Percentiles rank a stretch among this genome's conserved stretches.
phyloP scores from a whole-genome alignment of 2,113 vertebrate species.

The Tauraco erythrolophus region DNA sequence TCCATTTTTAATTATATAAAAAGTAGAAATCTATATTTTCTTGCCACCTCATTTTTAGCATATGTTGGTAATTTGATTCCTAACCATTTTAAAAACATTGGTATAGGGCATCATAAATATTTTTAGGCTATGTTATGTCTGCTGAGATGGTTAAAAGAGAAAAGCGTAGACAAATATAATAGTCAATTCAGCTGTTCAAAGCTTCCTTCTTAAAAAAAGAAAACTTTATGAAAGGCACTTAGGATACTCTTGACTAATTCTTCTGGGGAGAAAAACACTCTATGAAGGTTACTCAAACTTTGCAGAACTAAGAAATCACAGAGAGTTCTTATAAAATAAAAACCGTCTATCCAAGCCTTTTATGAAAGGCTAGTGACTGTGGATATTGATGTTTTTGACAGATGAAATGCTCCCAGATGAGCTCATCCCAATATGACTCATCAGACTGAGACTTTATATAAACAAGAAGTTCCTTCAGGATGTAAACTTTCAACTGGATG shows the following conservation, averaged over 20 bases:
- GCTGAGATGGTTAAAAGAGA: neutral
- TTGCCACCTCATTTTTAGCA: neutral
- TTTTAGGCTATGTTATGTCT: neutral
- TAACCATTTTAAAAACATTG: neutral
- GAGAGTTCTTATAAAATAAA: neutral
- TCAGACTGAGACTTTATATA: constrained; percentile 27
- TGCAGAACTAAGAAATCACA: neutral
- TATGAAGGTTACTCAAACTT: neutral
- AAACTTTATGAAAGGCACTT: neutral
- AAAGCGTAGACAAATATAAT: neutral
- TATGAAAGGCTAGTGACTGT: neutral
- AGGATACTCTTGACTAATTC: neutral
- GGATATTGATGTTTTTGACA: constrained; percentile 48
- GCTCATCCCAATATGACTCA: constrained; percentile 27
- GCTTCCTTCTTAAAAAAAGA: neutral
- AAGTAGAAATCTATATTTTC: neutral
- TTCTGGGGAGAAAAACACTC: neutral
- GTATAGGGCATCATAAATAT: neutral
- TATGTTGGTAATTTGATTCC: neutral
- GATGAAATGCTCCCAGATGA: constrained; percentile 32
- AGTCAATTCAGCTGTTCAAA: neutral
- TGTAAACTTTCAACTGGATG: constrained; percentile 25
- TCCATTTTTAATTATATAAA: neutral
- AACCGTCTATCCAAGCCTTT: constrained; percentile 1
- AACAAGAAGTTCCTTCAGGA: constrained; percentile 16